phyloP scores from a whole-genome alignment of 2,888 invertebrate species.

The Copidosoma aretas region DNA sequence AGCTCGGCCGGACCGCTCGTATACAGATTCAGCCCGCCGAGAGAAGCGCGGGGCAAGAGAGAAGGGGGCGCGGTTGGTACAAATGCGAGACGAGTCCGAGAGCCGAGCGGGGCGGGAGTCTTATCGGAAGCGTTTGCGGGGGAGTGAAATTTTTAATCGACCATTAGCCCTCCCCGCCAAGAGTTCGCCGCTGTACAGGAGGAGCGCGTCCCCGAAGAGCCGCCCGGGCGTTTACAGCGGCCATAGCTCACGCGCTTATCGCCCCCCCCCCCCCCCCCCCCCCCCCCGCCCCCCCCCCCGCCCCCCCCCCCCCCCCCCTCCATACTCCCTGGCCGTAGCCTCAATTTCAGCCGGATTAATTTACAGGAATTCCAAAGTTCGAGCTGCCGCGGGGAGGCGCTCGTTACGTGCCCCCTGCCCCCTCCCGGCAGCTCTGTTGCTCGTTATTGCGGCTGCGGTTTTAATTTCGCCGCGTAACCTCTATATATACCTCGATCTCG shows the following conservation, averaged over 20 bases:
- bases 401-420: slow-evolving; percentile 12
- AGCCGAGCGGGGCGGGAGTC: too few species aligned
- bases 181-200: too few species aligned
- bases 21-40: too few species aligned
- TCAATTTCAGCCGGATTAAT: slow-evolving; percentile 38
- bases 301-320: too few species aligned
- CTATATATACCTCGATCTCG: slow-evolving; percentile 30
- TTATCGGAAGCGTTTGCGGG: neutral
- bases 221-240: slow-evolving; percentile 17
- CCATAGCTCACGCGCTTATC: slow-evolving; percentile 34
- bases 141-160: slow-evolving; percentile 32
- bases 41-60: too few species aligned
- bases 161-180: slow-evolving; percentile 16
- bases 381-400: slow-evolving; percentile 24
- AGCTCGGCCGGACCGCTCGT: too few species aligned
- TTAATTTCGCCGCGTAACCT: slow-evolving; percentile 32
- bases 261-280: too few species aligned
- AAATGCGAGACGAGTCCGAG: too few species aligned
- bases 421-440: neutral
- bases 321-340: slow-evolving; percentile 10
- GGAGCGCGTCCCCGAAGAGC: slow-evolving; percentile 24
- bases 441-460: slow-evolving; percentile 19
- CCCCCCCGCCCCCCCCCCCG: too few species aligned
- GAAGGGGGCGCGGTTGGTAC: too few species aligned
- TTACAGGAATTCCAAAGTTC: slow-evolving; percentile 39